Evolutionary conservation across 2,113 vertebrate species (phyloP).

Genomic region (Athene cunicularia): DNA sequence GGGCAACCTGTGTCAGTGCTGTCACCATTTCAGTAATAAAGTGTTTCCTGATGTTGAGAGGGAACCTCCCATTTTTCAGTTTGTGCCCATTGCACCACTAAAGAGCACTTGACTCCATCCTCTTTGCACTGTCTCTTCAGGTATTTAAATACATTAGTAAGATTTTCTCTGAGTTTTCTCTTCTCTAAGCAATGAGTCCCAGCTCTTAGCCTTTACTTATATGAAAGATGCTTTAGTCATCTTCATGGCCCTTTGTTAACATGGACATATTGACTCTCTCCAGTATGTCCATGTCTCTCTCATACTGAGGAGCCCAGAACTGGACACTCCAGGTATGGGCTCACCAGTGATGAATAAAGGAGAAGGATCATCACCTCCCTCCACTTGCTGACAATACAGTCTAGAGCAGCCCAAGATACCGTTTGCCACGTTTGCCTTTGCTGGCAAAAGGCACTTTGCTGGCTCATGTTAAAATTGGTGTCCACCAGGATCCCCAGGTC

Average conservation of each 20-base stretch:
- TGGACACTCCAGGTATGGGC: background rate
- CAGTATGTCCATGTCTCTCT: background rate
- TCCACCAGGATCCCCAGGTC: background rate
- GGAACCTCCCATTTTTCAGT: background rate
- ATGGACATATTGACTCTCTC: background rate
- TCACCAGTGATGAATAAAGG: background rate
- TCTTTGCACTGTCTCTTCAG: background rate
- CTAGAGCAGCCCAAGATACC: background rate
- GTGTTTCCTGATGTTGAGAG: background rate
- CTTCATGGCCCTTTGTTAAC: background rate
- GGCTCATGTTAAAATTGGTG: background rate
- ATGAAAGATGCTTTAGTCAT: background rate
- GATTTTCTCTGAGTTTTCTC: background rate
- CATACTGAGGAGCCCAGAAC: background rate
- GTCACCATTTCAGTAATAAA: background rate
- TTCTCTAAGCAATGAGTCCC: background rate
- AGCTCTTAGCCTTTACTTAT: background rate
- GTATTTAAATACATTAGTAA: background rate
- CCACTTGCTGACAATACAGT: background rate
- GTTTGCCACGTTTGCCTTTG: background rate
- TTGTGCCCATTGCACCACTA: background rate
- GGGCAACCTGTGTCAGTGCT: background rate
- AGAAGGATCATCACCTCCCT: background rate
- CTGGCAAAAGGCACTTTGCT: background rate
- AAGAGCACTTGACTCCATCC: background rate